Base-by-base conservation (phyloP, 1,140 invertebrate species). In the Euura lappo region DNA sequence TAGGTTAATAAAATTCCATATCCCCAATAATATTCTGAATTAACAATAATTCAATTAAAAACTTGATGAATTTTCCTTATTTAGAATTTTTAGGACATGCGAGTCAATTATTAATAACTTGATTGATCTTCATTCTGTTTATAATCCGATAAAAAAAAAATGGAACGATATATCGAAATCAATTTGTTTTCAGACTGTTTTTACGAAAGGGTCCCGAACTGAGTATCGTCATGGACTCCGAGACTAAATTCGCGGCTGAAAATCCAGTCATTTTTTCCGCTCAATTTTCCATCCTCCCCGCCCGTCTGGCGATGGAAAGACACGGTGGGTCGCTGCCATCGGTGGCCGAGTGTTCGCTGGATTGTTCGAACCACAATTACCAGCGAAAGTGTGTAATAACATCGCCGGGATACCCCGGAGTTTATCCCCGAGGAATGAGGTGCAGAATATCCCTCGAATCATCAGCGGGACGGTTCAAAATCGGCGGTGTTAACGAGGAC, bases 251-350 rank as follows among this genome's bases (percentile, higher is more conserved):
- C 69, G 84, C 84, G 4, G 81, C 79, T 0, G 78, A 80, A n/a
- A 84, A 85, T 66, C 84, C 84, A 2, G 84, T 85, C 6, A 84
- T 85, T 28, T 85, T 85, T 75, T 84, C 83, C 11, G 83, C 84
- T 0, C 84, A 85, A 51, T 85, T 80, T 45, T 85, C 83, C 2
- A 79, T 85, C 7, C 71, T 84, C 2, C 80, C 81, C 2, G 71
- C 76, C 0, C 76, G 80, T 10, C 68, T 83, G 6, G 79, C 79
- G 10, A 71, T 74, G 45, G 82, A 84, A 43, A 76, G 83, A 7
- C 77, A 84, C 65, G 79, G 79, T 45, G 78, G 76, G 2, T 45
- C 74, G 4, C 77, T 77, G 8, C 51, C 76, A 0, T 75, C 83
- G 3, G 74, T 75, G 2, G 71, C 71, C 45, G 82, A 80, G 5